Percentiles rank a stretch among this genome's conserved stretches.
Conservation (phyloP, 2,888 invertebrate species). For the Scelioninae gen. 1 region DNA sequence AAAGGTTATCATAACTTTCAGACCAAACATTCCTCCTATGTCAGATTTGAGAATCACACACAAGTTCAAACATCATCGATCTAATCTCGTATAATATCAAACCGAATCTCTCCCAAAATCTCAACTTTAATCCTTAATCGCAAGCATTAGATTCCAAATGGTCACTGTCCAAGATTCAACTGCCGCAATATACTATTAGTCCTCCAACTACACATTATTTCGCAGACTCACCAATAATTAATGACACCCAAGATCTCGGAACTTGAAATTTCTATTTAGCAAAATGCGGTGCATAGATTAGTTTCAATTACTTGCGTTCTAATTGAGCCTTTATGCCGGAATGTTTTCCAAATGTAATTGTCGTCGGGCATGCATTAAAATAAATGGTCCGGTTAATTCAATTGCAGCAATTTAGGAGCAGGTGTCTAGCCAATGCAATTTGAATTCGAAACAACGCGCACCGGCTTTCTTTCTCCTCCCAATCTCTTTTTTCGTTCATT, state of each 20-base stretch:
- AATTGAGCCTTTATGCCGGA: slow-evolving; percentile 41
- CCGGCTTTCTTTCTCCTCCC: slow-evolving; percentile 6
- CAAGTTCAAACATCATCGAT: too few species aligned
- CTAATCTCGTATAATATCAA: too few species aligned
- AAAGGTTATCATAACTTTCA: too few species aligned
- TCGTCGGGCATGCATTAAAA: slow-evolving; percentile 29
- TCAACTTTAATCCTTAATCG: too few species aligned
- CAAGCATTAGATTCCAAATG: too few species aligned
- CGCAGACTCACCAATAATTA: slow-evolving; percentile 32
- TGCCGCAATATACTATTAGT: too few species aligned
- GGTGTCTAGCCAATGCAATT: slow-evolving; percentile 41
- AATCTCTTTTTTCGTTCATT: slow-evolving; percentile 21
- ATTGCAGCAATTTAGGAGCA: slow-evolving; percentile 45
- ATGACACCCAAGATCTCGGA: slow-evolving; percentile 14
- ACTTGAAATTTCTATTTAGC: slow-evolving; percentile 27
- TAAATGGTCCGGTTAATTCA: slow-evolving; percentile 42
- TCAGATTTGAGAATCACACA: too few species aligned
- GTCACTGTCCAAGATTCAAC: too few species aligned
- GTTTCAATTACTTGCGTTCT: slow-evolving; percentile 37
- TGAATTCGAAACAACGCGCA: slow-evolving; percentile 16
- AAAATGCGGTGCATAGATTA: slow-evolving; percentile 24
- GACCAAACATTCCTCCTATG: too few species aligned
- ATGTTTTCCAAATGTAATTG: slow-evolving; percentile 43
- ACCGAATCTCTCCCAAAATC: too few species aligned
- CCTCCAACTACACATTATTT: slow-evolving; percentile 21